phyloP scores from a whole-genome alignment of 2,113 vertebrate genomes.

The Percopsis transmontana region DNA sequence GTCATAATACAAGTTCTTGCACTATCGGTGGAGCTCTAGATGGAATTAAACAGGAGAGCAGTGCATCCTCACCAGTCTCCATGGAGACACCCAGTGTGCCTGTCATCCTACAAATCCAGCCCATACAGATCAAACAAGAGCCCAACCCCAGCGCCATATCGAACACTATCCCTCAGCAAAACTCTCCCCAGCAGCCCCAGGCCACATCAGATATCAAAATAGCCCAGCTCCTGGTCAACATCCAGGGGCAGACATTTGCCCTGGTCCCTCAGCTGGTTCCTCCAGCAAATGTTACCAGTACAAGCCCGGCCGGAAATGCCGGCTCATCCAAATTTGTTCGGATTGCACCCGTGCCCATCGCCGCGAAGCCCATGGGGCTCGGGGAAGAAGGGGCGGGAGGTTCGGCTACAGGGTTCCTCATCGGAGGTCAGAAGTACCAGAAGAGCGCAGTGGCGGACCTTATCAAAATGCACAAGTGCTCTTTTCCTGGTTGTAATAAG shows the following conservation, averaged over 20 bases:
- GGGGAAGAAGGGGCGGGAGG: constrained; percentile 72
- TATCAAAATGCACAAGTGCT: constrained; percentile 99
- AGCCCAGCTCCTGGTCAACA: constrained; percentile 95
- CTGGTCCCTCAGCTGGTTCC: constrained; percentile 93
- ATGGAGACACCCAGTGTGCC: constrained; percentile 76
- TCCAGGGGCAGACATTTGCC: constrained; percentile 97
- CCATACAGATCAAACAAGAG: constrained; percentile 90
- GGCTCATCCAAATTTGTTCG: constrained; percentile 91
- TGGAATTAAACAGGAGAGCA: constrained; percentile 71
- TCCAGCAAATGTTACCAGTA: constrained; percentile 76
- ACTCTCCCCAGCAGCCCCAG: constrained; percentile 65
- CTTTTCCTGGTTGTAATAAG: constrained; percentile 95
- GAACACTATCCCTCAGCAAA: constrained; percentile 37
- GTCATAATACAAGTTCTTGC: background rate
- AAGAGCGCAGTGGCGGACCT: constrained; percentile 93
- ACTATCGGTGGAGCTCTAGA: constrained; percentile 19
- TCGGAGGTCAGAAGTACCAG: constrained; percentile 90
- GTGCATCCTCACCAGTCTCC: constrained; percentile 61
- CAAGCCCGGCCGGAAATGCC: constrained; percentile 45
- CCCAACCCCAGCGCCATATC: constrained; percentile 53
- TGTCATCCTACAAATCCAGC: constrained; percentile 91
- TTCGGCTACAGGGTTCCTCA: constrained; percentile 77
- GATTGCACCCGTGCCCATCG: constrained; percentile 95
- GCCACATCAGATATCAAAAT: constrained; percentile 88
- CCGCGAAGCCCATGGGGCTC: constrained; percentile 88